Evolutionary conservation across 2,797 vertebrate species (phyloP).

Genomic region (Chelon labrosus): DNA sequence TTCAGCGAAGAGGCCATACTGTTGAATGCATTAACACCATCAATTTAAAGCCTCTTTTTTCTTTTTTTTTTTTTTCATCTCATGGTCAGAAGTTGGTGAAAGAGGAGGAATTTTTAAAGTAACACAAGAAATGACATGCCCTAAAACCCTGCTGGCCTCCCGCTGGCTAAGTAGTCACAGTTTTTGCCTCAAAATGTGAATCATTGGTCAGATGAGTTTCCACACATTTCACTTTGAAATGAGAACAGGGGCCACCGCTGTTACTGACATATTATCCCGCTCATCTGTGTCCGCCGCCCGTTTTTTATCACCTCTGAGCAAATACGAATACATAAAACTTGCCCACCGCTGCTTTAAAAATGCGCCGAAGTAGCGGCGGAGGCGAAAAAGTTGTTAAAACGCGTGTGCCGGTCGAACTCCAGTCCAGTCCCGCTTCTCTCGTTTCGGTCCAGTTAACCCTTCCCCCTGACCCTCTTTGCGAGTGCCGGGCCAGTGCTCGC

Average conservation of each 20-base stretch:
- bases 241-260: conserved; percentile 40
- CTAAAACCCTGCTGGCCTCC: conserved; percentile 40
- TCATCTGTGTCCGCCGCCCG: conserved; percentile 31
- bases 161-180: conserved; percentile 63
- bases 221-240: conserved; percentile 68
- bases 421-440: conserved; percentile 32
- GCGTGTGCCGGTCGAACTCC: not conserved
- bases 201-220: conserved; percentile 72
- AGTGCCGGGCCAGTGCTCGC: conserved; percentile 32
- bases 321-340: conserved; percentile 24
- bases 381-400: conserved; percentile 16
- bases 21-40: not conserved
- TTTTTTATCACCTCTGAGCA: conserved; percentile 33
- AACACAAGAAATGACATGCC: conserved; percentile 15
- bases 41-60: not conserved
- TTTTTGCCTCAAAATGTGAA: conserved; percentile 52
- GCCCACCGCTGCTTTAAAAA: conserved; percentile 2
- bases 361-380: not conserved
- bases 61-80: not conserved
- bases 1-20: not conserved
- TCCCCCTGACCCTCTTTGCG: conserved; percentile 35
- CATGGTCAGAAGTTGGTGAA: not conserved
- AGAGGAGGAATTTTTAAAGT: conserved; percentile 30
- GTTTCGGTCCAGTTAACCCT: conserved; percentile 61
- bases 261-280: conserved; percentile 34